Evolutionary conservation across 2,888 invertebrate genomes (phyloP), one percentile per base, ranked within the genome.

Genomic region (Scelioninae gen. 1): DNA sequence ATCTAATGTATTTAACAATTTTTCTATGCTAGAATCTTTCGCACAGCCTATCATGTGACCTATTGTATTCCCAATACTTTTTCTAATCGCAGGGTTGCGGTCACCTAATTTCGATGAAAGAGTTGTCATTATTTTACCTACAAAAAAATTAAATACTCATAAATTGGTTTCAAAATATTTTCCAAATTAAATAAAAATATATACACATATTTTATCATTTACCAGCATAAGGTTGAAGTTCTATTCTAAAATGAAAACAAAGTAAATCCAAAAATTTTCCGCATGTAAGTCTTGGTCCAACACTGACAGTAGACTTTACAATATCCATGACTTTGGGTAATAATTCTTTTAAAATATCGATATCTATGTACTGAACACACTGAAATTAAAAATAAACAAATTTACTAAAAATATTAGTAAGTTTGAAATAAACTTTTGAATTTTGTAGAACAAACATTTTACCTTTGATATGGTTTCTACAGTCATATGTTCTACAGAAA

Each of bases 401-500:
- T 45, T n/a, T n/a, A n/a, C n/a, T n/a, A n/a, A 10, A 45, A 8
- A 34, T 34, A 34, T 34, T 34, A 7, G 34, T 58, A 60, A 53
- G 38, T 34, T 65, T n/a, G n/a, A n/a, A n/a, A n/a, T n/a, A n/a
- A n/a, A n/a, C n/a, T n/a, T n/a, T n/a, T n/a, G n/a, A n/a, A n/a
- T n/a, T n/a, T n/a, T n/a, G n/a, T n/a, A n/a, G n/a, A n/a, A n/a
- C n/a, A n/a, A n/a, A n/a, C n/a, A 51, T 49, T 71, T 1, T 90
- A 96, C 96, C 93, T 96, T 96, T 51, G 96, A 95, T 43, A 97
- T 95, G 3, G 97, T 97, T 88, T 98, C 97, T 84, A 97, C 97
- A 79, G 98, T 97, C 80, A 97, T 96, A 90, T 98, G 97, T 0
- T 95, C 95, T 94, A 94, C 95, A 94, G 94, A 94, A 85, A 96